Conservation (phyloP, 1,140 invertebrate genomes). For the Hyphantria cunea region DNA sequence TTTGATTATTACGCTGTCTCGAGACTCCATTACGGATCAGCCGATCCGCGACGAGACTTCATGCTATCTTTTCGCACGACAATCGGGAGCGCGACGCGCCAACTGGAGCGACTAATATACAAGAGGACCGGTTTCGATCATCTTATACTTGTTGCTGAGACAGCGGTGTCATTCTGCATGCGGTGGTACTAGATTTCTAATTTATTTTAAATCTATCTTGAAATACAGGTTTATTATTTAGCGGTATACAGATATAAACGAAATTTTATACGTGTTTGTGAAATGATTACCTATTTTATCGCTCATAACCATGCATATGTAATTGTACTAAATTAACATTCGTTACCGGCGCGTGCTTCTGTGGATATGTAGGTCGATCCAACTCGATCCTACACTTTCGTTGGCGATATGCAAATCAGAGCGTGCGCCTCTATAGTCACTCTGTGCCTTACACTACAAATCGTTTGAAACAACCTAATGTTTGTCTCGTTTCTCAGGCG, state of each 20-base stretch:
- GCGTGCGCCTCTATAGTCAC: slow-evolving; percentile 54
- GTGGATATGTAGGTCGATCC: slow-evolving; percentile 54
- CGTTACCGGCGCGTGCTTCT: slow-evolving; percentile 34
- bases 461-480: slow-evolving; percentile 44
- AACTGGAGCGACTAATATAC: slow-evolving; percentile 72
- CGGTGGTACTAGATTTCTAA: slow-evolving; percentile 41
- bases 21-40: slow-evolving; percentile 49
- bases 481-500: slow-evolving; percentile 29
- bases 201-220: slow-evolving; percentile 41
- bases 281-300: slow-evolving; percentile 1
- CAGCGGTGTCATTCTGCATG: slow-evolving; percentile 36
- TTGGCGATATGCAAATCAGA: slow-evolving; percentile 72
- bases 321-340: slow-evolving; percentile 16
- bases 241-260: slow-evolving; percentile 1
- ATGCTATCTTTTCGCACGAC: slow-evolving; percentile 64
- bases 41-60: slow-evolving; percentile 54
- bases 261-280: background rate
- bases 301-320: too few species aligned
- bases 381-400: slow-evolving; percentile 67
- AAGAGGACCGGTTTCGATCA: slow-evolving; percentile 54
- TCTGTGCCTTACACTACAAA: slow-evolving; percentile 50
- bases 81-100: slow-evolving; percentile 60
- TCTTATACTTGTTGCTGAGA: slow-evolving; percentile 28
- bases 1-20: slow-evolving; percentile 55
- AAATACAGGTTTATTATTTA: slow-evolving; percentile 8